These are phyloP conservation scores for Rhagium mordax DNA, from an alignment of 2,888 invertebrate genomes.

Conservation along the genomic window DNA sequence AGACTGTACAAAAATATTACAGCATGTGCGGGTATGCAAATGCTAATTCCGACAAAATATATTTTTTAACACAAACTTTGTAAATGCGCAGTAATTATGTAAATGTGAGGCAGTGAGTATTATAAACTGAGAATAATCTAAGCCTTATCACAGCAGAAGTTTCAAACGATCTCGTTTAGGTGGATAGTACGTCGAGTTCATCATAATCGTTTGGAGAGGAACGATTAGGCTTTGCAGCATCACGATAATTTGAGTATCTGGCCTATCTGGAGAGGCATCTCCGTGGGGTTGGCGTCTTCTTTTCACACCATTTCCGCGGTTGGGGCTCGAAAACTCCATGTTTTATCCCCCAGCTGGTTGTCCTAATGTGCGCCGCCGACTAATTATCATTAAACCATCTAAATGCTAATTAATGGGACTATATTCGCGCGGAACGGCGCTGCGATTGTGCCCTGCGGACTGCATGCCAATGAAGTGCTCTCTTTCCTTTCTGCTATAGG, in stretches of 20 bases:
- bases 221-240: constrained; percentile 59
- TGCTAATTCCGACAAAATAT: background rate
- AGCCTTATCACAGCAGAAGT: constrained; percentile 62
- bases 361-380: constrained; percentile 64
- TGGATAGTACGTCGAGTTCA: constrained; percentile 60
- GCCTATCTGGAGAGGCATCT: constrained; percentile 41
- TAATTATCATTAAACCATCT: constrained; percentile 74
- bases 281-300: constrained; percentile 62
- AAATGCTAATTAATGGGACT: constrained; percentile 73
- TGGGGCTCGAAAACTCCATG: constrained; percentile 59
- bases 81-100: constrained; percentile 48
- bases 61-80: constrained; percentile 37
- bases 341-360: constrained; percentile 68
- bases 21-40: background rate
- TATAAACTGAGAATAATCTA: constrained; percentile 55
- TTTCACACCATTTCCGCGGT: constrained; percentile 69
- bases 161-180: constrained; percentile 62
- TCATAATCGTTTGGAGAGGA: constrained; percentile 60
- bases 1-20: background rate
- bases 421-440: constrained; percentile 69
- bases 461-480: constrained; percentile 70
- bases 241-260: constrained; percentile 63
- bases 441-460: constrained; percentile 68
- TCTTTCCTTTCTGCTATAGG: constrained; percentile 49
- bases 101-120: constrained; percentile 52